Base-by-base conservation (phyloP, 2,797 vertebrate species). In the Melanotaenia trifasciata region DNA sequence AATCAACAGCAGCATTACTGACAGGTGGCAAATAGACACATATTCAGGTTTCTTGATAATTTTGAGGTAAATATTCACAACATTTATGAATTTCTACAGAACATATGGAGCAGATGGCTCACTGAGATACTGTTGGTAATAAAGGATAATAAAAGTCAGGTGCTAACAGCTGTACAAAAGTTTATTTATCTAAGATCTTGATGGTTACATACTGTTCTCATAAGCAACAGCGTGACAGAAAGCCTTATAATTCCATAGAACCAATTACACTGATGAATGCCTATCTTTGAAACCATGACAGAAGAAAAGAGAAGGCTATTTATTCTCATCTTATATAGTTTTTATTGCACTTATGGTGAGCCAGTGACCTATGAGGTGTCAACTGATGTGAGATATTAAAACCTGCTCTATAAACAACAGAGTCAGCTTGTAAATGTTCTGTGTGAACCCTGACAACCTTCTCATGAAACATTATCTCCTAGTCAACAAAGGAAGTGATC, bases 331-430 rank as follows among this genome's bases (percentile, higher is more conserved):
- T 64, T 53, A 30, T 24, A 30, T 18, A 62, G 51, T 36, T 20
- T 43, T 22, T 1, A 58, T 32, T 1, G 28, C 24, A 32, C 67
- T 53, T 63, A 18, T 58, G 60, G 61, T 71, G 50, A 70, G 71
- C 33, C 58, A 0, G 26, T 88, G 84, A 90, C 65, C 72, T 69
- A 84, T 74, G 70, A 88, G 81, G 81, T 88, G 87, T 61, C 89
- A 81, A 79, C 64, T 86, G 88, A 83, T 72, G 74, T 7, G 36
- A 65, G 68, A 70, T 70, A 61, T 74, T 71, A 70, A 76, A 87
- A 70, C 60, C 53, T 67, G 79, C 56, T 79, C 58, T 78, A 3
- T 89, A 90, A 92, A 85, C 84, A 86, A 75, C 62, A 32, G 32
- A 24, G 54, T 60, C 67, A 30, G 11, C 65, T 33, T 53, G 72